Base-by-base conservation (phyloP, 2,113 vertebrate genomes). In the Gallinago undulata region DNA sequence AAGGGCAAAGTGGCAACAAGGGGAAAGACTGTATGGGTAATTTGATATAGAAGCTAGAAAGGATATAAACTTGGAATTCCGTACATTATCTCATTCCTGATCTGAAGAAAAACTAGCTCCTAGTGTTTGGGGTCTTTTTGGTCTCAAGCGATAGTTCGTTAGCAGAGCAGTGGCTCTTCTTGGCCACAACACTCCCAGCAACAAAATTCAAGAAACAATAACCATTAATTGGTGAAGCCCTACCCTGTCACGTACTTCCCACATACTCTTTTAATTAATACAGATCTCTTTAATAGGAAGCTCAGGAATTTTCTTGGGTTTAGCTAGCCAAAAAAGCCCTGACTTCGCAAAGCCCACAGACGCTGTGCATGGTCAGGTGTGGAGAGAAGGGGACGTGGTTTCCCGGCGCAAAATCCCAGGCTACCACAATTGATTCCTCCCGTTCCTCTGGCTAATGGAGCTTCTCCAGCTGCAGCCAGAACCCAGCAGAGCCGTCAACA, bases 401-500 rank as follows among this genome's bases (percentile, higher is more conserved):
- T 96, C 66, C 73, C 84, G 25, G 67, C 86, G 72, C 90, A 76
- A 94, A 94, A 91, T 66, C 68, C 33, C 68, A 35, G 43, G 59
- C 55, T 79, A 79, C 48, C 91, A 76, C 50, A 90, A 82, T 63
- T 82, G 83, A 93, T 92, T 93, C 37, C 57, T 67, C 53, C 68
- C 27, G 28, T 75, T 77, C 63, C 66, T 94, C 96, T 97, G 81
- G 68, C 87, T 96, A 95, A 95, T 59, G 67, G 93, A 94, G 63
- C 70, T 96, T 93, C 82, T 51, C 89, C 68, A 43, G 59, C 85
- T 97, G 68, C 56, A 92, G 70, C 55, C 95, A 85, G 91, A 97
- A 97, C 94, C 66, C 89, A 95, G 86, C 66, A 79, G 79, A 75
- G 66, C n/a, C 68, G 76, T 96, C 96, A 96, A 91, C 47, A 96